phyloP scores from a whole-genome alignment of 2,888 invertebrate species.

The Metalampra italica region DNA sequence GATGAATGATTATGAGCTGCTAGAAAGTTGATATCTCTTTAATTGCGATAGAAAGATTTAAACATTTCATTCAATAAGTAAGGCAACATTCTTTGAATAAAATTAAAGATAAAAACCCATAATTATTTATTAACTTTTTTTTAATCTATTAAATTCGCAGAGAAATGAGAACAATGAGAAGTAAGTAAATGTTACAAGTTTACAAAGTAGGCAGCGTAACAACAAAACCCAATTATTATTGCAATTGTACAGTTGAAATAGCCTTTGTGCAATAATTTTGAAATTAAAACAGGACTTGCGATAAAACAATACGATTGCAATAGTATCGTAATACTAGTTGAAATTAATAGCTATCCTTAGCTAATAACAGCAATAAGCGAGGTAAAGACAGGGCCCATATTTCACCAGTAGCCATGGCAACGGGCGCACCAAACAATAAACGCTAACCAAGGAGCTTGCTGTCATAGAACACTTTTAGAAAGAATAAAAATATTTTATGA shows the following conservation, averaged over 20 bases:
- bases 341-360: conserved; percentile 65
- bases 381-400: conserved; percentile 64
- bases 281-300: conserved; percentile 16
- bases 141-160: too few relatives aligned
- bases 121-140: too few relatives aligned
- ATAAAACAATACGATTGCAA: conserved; percentile 33
- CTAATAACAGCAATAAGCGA: conserved; percentile 63
- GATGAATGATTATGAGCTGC: conserved; percentile 18
- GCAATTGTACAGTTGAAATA: not conserved
- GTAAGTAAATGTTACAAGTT: too few relatives aligned
- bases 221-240: not conserved
- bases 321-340: conserved; percentile 37
- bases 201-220: too few relatives aligned
- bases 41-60: not conserved
- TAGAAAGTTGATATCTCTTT: not conserved
- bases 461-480: not conserved
- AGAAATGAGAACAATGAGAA: too few relatives aligned
- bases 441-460: conserved; percentile 17
- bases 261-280: not conserved
- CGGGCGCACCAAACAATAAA: conserved; percentile 61
- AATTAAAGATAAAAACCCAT: too few relatives aligned
- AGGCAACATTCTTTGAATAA: too few relatives aligned
- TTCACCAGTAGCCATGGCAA: conserved; percentile 65
- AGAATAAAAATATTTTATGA: too few relatives aligned
- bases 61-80: not conserved